A percentile compares a stretch with the other conserved stretches of the same genome.
Evolutionary conservation across 2,888 invertebrate genomes (phyloP).

Genomic region (Apeira syringaria): DNA sequence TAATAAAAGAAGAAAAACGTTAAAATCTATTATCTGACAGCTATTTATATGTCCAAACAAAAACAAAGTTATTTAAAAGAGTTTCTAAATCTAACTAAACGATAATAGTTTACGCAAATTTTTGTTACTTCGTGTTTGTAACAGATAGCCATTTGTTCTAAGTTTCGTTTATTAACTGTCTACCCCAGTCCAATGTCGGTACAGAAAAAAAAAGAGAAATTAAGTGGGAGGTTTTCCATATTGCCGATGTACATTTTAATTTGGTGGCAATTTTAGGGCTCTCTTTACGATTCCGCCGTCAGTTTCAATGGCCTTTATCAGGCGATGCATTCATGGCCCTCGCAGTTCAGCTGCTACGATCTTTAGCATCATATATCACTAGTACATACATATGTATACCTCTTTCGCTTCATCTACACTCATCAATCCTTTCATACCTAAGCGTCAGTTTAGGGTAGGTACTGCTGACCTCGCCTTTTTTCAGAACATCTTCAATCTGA

Average conservation of each 20-base stretch:
- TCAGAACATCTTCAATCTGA: too few species aligned
- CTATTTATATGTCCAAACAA: conserved; percentile 7
- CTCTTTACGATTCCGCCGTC: conserved; percentile 74
- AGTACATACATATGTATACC: too few species aligned
- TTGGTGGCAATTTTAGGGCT: conserved; percentile 78
- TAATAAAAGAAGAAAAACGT: not conserved
- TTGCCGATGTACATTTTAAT: conserved; percentile 82
- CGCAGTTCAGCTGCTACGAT: conserved; percentile 52
- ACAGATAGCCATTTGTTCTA: conserved; percentile 66
- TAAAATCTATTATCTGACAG: conserved; percentile 3
- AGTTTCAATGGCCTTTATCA: conserved; percentile 75
- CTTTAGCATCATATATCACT: conserved; percentile 21
- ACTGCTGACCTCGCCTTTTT: too few species aligned
- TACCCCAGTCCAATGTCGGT: conserved; percentile 68
- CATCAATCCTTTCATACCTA: too few species aligned
- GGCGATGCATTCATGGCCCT: conserved; percentile 67
- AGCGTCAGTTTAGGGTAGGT: too few species aligned
- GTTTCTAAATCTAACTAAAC: conserved; percentile 40
- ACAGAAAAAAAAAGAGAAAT: conserved; percentile 68
- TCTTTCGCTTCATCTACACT: too few species aligned
- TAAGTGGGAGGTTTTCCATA: conserved; percentile 75
- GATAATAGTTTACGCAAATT: too few species aligned
- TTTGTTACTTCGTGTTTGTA: conserved; percentile 52
- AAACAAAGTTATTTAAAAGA: conserved; percentile 27
- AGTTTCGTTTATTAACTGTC: conserved; percentile 77